phyloP scores from a whole-genome alignment of 2,888 invertebrate genomes.

The Eupeodes luniger region DNA sequence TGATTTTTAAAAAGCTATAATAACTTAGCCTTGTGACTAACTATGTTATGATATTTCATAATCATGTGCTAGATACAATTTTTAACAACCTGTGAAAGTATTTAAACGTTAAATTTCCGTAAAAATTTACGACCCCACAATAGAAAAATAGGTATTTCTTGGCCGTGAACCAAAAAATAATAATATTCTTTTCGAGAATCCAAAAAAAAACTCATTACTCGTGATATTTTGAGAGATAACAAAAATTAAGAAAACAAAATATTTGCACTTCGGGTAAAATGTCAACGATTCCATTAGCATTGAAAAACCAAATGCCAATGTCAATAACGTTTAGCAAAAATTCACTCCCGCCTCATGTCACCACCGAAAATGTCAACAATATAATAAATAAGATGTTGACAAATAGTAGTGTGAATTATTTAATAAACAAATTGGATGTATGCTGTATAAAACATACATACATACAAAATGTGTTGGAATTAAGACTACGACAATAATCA shows the following conservation, averaged over 20 bases:
- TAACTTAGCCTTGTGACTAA: background rate
- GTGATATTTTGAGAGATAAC: background rate
- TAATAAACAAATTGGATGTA: background rate
- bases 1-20: background rate
- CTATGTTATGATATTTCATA: background rate
- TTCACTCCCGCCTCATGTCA: background rate
- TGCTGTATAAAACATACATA: background rate
- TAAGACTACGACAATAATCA: conserved; percentile 21
- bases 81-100: conserved; percentile 36
- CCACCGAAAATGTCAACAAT: conserved; percentile 8
- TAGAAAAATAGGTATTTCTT: conserved; percentile 8
- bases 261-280: conserved; percentile 16
- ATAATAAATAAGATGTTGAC: conserved; percentile 28
- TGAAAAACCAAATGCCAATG: conserved; percentile 41
- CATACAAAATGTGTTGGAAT: too few relatives aligned
- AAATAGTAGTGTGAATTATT: background rate
- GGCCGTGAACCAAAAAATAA: conserved; percentile 52
- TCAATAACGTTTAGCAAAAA: conserved; percentile 35
- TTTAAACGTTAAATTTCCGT: conserved; percentile 7
- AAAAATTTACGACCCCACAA: conserved; percentile 21
- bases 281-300: conserved; percentile 38
- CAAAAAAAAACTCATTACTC: background rate
- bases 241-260: background rate
- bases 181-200: conserved; percentile 19
- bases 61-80: conserved; percentile 21